Percentiles rank a stretch among this genome's conserved stretches.
Evolutionary conservation across 1,140 invertebrate species (phyloP).

Genomic region (Globodera ellingtonae): DNA sequence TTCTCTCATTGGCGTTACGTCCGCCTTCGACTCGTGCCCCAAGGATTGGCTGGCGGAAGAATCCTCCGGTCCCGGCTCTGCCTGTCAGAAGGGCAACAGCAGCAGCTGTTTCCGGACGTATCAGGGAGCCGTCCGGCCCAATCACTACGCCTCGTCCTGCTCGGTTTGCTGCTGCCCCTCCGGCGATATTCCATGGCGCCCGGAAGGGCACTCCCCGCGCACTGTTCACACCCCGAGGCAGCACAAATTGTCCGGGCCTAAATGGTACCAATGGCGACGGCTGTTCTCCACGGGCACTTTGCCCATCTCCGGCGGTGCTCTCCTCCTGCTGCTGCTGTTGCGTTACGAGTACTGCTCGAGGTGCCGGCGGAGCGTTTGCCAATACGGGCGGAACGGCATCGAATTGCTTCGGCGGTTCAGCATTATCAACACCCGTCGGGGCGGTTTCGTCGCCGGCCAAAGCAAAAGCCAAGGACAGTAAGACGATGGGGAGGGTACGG

Average conservation of each 20-base stretch:
- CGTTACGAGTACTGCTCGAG: not conserved
- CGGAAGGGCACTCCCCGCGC: not conserved
- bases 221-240: not conserved
- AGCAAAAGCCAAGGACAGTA: not conserved
- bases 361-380: constrained; percentile 2
- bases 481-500: not conserved
- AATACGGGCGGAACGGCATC: not conserved
- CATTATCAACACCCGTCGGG: not conserved
- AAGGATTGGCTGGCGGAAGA: constrained; percentile 2
- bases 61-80: not conserved
- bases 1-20: not conserved
- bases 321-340: not conserved
- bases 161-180: not conserved
- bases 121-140: not conserved
- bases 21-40: not conserved
- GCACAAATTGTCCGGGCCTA: not conserved
- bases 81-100: not conserved
- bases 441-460: not conserved
- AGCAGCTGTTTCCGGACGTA: not conserved
- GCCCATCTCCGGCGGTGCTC: not conserved
- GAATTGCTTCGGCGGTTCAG: not conserved
- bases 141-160: not conserved
- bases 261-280: not conserved
- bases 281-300: not conserved
- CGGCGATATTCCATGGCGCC: not conserved